Evolutionary conservation across 2,797 vertebrate genomes (phyloP), one percentile per base, ranked within the genome.

Genomic region (Gallinago stenura): DNA sequence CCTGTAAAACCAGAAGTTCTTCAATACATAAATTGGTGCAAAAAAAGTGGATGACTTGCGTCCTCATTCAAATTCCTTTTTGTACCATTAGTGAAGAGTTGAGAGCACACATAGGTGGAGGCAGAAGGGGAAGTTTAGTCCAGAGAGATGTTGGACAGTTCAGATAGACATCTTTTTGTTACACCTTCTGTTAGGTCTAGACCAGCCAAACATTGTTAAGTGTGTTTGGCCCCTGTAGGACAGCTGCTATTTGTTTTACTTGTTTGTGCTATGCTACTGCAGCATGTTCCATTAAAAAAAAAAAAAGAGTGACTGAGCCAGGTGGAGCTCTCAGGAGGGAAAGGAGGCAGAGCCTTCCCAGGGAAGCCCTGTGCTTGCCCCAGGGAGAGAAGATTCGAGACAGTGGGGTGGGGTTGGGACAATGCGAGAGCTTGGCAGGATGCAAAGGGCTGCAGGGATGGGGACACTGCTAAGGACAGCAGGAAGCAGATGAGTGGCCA

Each of bases 11-110:
- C 50, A 45, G 35, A 33, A 48, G 16, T 28, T 82, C 19, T 60
- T 33, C 0, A 0, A 10, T 57, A 7, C 4, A 3, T 39, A 16
- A 41, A 41, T 15, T 20, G 7, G 3, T 35, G 12, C 1, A 7
- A n/a, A 20, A 37, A 10, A 61, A 8, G 9, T 37, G 50, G 12
- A 4, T 39, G 39, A 24, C 3, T 4, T 15, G 3, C 15, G 41
- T 21, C 15, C 6, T 37, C 1, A 0, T 22, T 26, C 22, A 41
- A 64, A 58, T 39, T 68, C 15, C 14, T 62, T 73, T 90, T 33
- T 37, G 21, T 18, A 12, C 17, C 28, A 6, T 20, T 35, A 88
- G 6, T 5, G 37, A 58, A 54, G 31, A 35, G 17, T 21, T 60
- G 50, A 7, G 8, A 76, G 54, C 12, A 22, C 24, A 12, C 17